A percentile compares a stretch with the other conserved stretches of the same genome.
Evolutionary conservation across 2,797 vertebrate species (phyloP).

Genomic region (Paguma larvata): DNA sequence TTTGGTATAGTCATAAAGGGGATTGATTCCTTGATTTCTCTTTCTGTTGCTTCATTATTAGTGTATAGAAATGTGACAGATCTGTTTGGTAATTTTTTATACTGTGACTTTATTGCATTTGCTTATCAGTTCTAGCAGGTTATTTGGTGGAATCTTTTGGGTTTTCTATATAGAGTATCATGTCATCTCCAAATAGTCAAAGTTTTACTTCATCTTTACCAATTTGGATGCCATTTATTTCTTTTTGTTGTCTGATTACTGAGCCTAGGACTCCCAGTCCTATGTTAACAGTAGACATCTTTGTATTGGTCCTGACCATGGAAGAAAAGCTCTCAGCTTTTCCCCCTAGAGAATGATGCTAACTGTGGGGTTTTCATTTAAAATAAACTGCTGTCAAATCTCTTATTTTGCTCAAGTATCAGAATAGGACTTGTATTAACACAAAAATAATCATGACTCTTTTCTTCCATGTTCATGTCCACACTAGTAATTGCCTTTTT

Average conservation of each 20-base stretch:
- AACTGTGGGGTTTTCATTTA: neutral
- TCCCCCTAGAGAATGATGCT: neutral
- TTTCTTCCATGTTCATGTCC: neutral
- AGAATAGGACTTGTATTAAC: neutral
- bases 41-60: neutral
- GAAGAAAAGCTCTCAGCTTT: neutral
- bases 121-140: neutral
- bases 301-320: neutral
- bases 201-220: neutral
- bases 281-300: neutral
- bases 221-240: neutral
- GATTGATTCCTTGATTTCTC: neutral
- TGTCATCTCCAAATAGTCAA: neutral
- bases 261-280: neutral
- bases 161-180: neutral
- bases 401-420: neutral
- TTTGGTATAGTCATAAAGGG: neutral
- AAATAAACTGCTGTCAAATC: neutral
- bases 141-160: neutral
- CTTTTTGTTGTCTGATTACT: neutral
- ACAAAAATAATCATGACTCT: neutral
- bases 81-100: neutral
- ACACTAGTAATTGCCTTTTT: neutral
- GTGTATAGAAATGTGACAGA: neutral
- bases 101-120: neutral